Conservation (phyloP, 92 coral and sea anemone genomes). For the Phenganax stokvisi region DNA sequence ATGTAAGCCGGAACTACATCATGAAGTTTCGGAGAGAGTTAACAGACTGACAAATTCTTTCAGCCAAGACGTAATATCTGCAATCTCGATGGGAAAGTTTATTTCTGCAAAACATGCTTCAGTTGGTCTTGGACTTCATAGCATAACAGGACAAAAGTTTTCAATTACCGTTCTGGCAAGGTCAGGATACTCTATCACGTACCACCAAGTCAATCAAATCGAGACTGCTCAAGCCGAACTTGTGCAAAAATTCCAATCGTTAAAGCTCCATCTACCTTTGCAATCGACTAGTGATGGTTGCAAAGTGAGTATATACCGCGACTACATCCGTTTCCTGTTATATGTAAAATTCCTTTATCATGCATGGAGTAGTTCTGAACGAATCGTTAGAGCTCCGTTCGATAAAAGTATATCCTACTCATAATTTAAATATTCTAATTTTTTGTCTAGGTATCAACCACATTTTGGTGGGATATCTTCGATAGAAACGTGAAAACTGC, state of each 20-base stretch:
- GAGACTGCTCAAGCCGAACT: conserved; percentile 21
- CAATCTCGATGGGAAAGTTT: conserved; percentile 3
- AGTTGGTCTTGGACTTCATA: conserved; percentile 22
- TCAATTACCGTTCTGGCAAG: conserved; percentile 9
- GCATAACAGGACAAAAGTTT: conserved; percentile 6
- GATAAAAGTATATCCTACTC: too few species aligned
- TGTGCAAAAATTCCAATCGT: background rate
- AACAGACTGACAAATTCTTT: conserved; percentile 8
- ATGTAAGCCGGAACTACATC: background rate
- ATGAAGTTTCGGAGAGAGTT: conserved; percentile 9
- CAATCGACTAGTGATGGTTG: background rate
- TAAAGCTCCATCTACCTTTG: conserved; percentile 14
- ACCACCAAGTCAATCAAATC: conserved; percentile 16
- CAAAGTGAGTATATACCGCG: background rate
- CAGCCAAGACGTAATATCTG: conserved; percentile 12
- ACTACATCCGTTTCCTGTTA: too few species aligned
- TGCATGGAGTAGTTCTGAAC: too few species aligned
- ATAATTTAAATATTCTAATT: background rate
- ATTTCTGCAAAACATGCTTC: conserved; percentile 14
- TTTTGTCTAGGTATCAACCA: background rate
- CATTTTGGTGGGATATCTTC: conserved; percentile 23
- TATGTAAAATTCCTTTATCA: too few species aligned
- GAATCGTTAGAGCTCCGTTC: too few species aligned
- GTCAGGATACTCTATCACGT: conserved; percentile 16
- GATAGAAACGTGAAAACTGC: conserved; percentile 14